Evolutionary conservation across 2,888 invertebrate species (phyloP), one percentile per base, ranked within the genome.

Genomic region (Pandemis cinnamomeana): DNA sequence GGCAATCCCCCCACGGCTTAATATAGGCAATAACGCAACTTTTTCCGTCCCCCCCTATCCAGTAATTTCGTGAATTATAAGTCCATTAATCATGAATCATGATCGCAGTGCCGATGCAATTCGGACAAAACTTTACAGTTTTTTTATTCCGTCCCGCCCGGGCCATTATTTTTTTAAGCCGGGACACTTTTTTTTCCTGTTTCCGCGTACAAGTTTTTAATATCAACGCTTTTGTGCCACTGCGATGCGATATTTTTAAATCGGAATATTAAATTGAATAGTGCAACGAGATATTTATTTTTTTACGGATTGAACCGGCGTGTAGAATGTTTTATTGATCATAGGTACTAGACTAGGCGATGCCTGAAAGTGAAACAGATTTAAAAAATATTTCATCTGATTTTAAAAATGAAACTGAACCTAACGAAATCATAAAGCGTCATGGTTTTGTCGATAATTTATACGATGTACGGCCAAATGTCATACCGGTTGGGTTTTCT

Each of bases 51-150:
- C 80, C 81, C 78, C 79, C 80, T 80, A 79, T 76, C 76, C 77
- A 74, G 83, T 87, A 88, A 88, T 87, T 88, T 87, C 84, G 83
- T 85, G 87, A 87, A 89, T 91, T 88, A 87, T 89, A 88, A 86
- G 86, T 82, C 81, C 83, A 87, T 91, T 87, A 88, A 89, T 91
- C 89, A 91, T 87, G 85, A 88, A 89, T 91, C 89, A 91, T 87
- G 85, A 85, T 82, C 82, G 82, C 77, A 77, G 79, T 84, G 82
- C 82, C 83, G 81, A 81, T 80, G 79, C 80, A 84, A 83, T 84
- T 82, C 80, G 79, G 79, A 80, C 83, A 79, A 36, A 80, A 80
- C 79, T 82, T 82, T 82, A 83, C 74, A 74, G 61, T 55, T 67
- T 64, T 64, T 85, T 84, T 82, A 81, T 81, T 72, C 72, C 48